A percentile compares a stretch with the other conserved stretches of the same genome.
phyloP scores from a whole-genome alignment of 2,888 invertebrate genomes.

The Cephus sareptanus region DNA sequence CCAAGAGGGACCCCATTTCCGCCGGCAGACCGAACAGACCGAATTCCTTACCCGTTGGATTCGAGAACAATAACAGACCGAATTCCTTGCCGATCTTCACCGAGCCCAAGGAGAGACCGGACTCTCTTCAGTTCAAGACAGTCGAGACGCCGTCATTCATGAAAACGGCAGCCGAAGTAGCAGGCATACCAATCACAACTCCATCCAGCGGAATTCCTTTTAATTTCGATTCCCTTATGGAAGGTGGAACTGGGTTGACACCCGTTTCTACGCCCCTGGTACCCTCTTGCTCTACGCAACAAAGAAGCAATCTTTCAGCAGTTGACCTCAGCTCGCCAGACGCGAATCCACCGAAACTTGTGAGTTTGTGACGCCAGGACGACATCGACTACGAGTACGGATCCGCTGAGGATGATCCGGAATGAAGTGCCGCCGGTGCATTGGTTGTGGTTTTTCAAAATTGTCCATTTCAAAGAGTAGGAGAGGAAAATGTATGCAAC shows the following conservation, averaged over 20 bases:
- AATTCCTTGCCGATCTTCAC: constrained; percentile 64
- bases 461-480: constrained; percentile 19
- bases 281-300: constrained; percentile 81
- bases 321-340: constrained; percentile 80
- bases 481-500: neutral
- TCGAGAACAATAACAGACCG: constrained; percentile 62
- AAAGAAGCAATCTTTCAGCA: constrained; percentile 73
- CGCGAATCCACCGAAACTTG: constrained; percentile 80
- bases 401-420: constrained; percentile 48
- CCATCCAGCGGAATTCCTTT: constrained; percentile 89
- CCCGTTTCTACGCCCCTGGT: constrained; percentile 81
- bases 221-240: constrained; percentile 93
- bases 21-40: constrained; percentile 74
- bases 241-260: constrained; percentile 91
- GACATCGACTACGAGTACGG: constrained; percentile 36
- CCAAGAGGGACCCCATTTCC: constrained; percentile 41
- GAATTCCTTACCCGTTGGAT: constrained; percentile 71
- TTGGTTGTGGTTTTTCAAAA: neutral
- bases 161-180: constrained; percentile 72
- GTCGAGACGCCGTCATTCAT: constrained; percentile 60
- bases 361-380: constrained; percentile 80
- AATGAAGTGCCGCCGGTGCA: constrained; percentile 34
- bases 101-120: constrained; percentile 53
- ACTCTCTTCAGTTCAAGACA: constrained; percentile 54
- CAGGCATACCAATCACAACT: constrained; percentile 86